These are phyloP conservation scores for Pantelozetes paolii DNA, from an alignment of 2,888 invertebrate species.

Conservation along the genomic window DNA sequence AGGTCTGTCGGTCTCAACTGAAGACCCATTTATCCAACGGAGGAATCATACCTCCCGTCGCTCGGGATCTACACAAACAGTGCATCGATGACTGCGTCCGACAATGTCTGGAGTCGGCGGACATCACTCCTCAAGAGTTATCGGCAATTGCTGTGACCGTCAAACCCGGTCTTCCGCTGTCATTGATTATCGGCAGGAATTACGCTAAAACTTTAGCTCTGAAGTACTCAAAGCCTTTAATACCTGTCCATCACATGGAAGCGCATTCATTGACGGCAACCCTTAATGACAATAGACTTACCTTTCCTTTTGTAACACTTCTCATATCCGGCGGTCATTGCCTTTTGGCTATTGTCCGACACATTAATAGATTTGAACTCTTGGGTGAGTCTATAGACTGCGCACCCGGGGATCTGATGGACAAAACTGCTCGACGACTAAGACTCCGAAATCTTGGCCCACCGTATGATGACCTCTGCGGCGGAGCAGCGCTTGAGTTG, in stretches of 20 bases:
- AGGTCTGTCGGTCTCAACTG: conserved; percentile 76
- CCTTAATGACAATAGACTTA: conserved; percentile 53
- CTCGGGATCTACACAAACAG: conserved; percentile 71
- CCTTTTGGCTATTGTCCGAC: conserved; percentile 53
- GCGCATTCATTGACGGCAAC: conserved; percentile 85
- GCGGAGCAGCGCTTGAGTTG: conserved; percentile 79
- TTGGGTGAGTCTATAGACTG: conserved; percentile 76
- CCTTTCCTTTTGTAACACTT: conserved; percentile 82
- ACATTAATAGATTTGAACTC: conserved; percentile 69
- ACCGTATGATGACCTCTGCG: conserved; percentile 67
- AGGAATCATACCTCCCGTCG: conserved; percentile 83
- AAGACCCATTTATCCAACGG: conserved; percentile 65
- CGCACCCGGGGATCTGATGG: conserved; percentile 88
- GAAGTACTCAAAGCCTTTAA: conserved; percentile 61
- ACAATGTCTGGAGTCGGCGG: conserved; percentile 59
- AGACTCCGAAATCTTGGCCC: conserved; percentile 69
- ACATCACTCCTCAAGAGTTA: conserved; percentile 58
- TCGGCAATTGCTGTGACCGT: conserved; percentile 88
- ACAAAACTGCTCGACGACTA: conserved; percentile 80
- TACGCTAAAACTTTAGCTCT: conserved; percentile 56
- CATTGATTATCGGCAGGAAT: conserved; percentile 71
- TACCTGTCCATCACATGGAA: conserved; percentile 98
- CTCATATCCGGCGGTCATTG: conserved; percentile 92
- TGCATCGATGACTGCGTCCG: conserved; percentile 71
- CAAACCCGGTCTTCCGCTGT: conserved; percentile 76